These are phyloP conservation scores for human DNA, from an alignment of 2,113 vertebrate species.

Conservation along the genomic window DNA sequence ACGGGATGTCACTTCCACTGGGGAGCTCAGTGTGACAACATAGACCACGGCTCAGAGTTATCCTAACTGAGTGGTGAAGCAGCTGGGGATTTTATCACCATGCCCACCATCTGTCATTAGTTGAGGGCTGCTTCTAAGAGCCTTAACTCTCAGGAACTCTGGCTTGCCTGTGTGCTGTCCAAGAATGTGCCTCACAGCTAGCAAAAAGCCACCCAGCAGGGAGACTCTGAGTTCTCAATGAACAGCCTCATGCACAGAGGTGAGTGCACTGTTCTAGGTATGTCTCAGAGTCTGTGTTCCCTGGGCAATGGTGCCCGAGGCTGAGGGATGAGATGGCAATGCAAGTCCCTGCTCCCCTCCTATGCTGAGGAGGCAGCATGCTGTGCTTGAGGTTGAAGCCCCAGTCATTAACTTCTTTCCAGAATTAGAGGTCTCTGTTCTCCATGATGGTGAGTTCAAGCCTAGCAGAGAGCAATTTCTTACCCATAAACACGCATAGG, in stretches of 20 bases:
- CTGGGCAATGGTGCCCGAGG: too few species aligned
- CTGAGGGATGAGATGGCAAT: neutral
- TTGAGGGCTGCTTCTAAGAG: neutral
- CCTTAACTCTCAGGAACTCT: neutral
- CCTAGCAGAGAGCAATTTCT: neutral
- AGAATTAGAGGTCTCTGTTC: neutral
- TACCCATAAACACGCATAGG: neutral
- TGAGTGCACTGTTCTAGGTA: neutral
- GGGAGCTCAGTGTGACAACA: neutral
- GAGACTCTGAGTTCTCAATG: neutral
- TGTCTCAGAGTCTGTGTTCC: neutral
- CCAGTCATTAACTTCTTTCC: neutral
- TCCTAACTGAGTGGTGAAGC: neutral
- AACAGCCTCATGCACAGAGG: neutral
- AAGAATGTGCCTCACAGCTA: neutral
- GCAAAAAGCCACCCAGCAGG: neutral
- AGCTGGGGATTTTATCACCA: neutral
- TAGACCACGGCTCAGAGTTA: neutral
- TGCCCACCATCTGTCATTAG: too few species aligned
- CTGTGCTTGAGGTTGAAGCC: neutral
- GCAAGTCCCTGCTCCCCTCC: neutral
- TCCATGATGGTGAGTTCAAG: neutral
- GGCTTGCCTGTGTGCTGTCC: neutral
- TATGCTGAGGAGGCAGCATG: accelerated
- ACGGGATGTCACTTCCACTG: neutral